Base-by-base conservation (phyloP, 2,797 vertebrate species). In the Neosalanx taihuensis region DNA sequence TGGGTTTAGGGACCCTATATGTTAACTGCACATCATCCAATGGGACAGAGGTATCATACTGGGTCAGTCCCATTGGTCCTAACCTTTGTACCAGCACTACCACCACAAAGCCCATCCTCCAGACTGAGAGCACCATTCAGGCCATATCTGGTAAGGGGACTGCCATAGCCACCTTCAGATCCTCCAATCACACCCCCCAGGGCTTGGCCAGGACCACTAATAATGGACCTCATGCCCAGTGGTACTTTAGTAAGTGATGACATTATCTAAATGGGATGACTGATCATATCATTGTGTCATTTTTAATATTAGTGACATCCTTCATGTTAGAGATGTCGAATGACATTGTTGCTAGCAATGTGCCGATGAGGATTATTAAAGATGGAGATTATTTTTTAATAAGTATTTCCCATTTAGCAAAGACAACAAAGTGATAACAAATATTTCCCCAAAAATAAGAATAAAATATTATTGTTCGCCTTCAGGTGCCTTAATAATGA, bases 241-340 rank as follows among this genome's bases (percentile, higher is more conserved):
- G 75, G 77, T 65, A 64, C 35, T 30, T 75, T 69, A 30, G 81
- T 87, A 85, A 87, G 82, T 87, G 73, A 78, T n/a, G n/a, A 61
- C 76, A 59, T 41, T 65, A 56, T 12, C 37, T 46, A 46, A 73
- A 30, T 61, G 26, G 61, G 18, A 62, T 66, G 65, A 53, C 12
- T 60, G 20, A 7, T 10, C 20, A 58, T 67, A 78, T 53, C 1
- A 62, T 59, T 70, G 1, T 41, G 37, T 3, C n/a, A 10, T 70
- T 1, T 15, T 62, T 64, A 31, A 3, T 1, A 31, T 3, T 41
- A 30, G 15, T 37, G 17, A 61, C 30, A 56, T 58, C 13, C 30
- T 58, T 61, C 10, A 12, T 46, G 7, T 13, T 46, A 12, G 41
- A 46, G 9, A 46, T 10, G 5, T 3, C 3, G 3, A 2, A 2